These are phyloP conservation scores for Hypomesus transpacificus DNA, from an alignment of 2,113 vertebrate genomes.

Conservation along the genomic window DNA sequence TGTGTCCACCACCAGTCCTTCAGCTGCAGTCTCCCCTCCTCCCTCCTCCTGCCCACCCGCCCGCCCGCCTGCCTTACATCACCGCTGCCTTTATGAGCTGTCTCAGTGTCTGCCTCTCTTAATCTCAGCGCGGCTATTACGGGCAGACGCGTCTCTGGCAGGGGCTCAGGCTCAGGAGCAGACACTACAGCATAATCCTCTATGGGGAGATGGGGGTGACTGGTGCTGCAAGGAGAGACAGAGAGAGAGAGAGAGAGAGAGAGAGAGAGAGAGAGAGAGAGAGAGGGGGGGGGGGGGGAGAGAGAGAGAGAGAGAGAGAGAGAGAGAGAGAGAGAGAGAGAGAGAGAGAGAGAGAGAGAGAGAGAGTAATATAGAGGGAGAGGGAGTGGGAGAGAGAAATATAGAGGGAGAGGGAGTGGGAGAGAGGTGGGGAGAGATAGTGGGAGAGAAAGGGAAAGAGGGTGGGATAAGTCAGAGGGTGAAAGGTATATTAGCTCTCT, in stretches of 20 bases:
- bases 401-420: not conserved
- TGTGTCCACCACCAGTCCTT: conserved; percentile 6
- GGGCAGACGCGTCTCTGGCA: conserved; percentile 29
- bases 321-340: not conserved
- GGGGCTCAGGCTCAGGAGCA: conserved; percentile 39
- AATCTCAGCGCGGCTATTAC: conserved; percentile 55
- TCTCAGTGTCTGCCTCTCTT: conserved; percentile 46
- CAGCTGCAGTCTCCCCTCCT: not conserved
- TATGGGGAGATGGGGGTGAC: conserved; percentile 25
- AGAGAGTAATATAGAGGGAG: not conserved
- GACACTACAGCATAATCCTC: conserved; percentile 40
- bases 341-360: not conserved
- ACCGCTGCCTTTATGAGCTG: conserved; percentile 45
- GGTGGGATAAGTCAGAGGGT: not conserved
- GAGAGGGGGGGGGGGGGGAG: too few relatives aligned
- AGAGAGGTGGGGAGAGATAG: too few relatives aligned
- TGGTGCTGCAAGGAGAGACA: conserved; percentile 15
- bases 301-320: not conserved
- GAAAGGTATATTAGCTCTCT: not conserved
- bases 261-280: not conserved
- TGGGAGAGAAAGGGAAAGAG: not conserved
- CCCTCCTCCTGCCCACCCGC: not conserved
- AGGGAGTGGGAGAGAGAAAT: not conserved
- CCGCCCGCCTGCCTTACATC: conserved; percentile 30
- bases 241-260: not conserved